Base-by-base conservation (phyloP, 2,888 invertebrate species). In the Parnassius glacialis region DNA sequence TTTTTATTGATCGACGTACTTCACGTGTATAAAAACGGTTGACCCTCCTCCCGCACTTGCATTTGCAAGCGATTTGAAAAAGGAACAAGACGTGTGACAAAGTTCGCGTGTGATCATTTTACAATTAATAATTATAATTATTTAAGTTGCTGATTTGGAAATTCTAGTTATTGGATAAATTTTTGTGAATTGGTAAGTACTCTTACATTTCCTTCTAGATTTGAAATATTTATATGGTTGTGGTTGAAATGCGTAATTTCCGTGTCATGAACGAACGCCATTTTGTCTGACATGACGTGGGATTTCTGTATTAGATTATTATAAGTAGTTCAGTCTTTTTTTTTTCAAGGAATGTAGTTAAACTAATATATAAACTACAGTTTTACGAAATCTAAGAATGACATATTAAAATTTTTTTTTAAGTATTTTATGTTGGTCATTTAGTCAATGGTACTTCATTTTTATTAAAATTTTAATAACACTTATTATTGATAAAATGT, bases 241-340 rank as follows among this genome's bases (percentile, higher is more conserved):
- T 48, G n/a, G 43, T 42, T 11, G n/a, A 54, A 56, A 12, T 63
- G 20, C 63, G 63, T 56, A 59, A 57, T 59, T 13, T n/a, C 12
- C n/a, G n/a, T 13, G 20, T 3, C 16, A 41, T n/a, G 13, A 48
- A 34, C 52, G 44, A 10, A 20, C 56, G 63, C 63, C 63, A 63
- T 63, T 42, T 63, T 63, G 63, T 59, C 12, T 63, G 59, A 63
- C 63, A 59, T 63, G 63, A 63, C 63, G 63, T 63, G 63, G 51
- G 34, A 34, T 34, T 34, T 34, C 5, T 34, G 7, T 7, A 34
- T 20, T 20, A 20, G 20, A 20, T 20, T 20, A 20, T 20, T 7
- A 25, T 25, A 34, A 34, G 7, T 34, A 34, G 7, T 7, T 5
- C 7, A 34, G 7, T 1, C 2, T 20, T 2, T 34, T 34, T 34